phyloP scores from a whole-genome alignment of 1,140 invertebrate genomes.

The Andrena cerasifolii region DNA sequence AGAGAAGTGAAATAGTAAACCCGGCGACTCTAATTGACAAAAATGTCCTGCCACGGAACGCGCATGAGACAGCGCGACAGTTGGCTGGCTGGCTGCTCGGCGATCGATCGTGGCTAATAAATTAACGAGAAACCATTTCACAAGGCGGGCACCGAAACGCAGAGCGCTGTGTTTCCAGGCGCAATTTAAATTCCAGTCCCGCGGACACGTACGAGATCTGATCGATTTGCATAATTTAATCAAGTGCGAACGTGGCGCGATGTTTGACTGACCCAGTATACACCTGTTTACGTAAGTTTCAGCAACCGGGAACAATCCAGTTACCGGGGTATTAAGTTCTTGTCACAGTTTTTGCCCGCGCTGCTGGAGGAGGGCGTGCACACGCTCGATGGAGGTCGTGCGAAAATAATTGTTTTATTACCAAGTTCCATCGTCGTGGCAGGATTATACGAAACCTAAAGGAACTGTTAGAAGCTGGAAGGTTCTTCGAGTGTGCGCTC shows the following conservation, averaged over 20 bases:
- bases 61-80: slow-evolving; percentile 9
- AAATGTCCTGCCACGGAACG: neutral
- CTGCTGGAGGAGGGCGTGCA: neutral
- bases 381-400: slow-evolving; percentile 10
- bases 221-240: slow-evolving; percentile 54
- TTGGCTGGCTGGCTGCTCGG: slow-evolving; percentile 6
- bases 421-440: slow-evolving; percentile 50
- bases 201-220: slow-evolving; percentile 41
- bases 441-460: too few species aligned
- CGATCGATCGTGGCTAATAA: slow-evolving; percentile 29
- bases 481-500: too few species aligned
- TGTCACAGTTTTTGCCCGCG: slow-evolving; percentile 24
- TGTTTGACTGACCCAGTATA: slow-evolving; percentile 50
- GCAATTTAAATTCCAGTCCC: slow-evolving; percentile 51
- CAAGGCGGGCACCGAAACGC: slow-evolving; percentile 36
- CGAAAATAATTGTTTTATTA: slow-evolving; percentile 62
- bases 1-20: slow-evolving; percentile 20
- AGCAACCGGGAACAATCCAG: slow-evolving; percentile 46
- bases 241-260: slow-evolving; percentile 46
- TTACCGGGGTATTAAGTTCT: slow-evolving; percentile 41
- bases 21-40: slow-evolving; percentile 12
- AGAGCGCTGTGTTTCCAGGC: slow-evolving; percentile 26
- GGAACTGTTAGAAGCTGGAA: too few species aligned
- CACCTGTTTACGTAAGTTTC: slow-evolving; percentile 55
- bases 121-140: slow-evolving; percentile 37